Evolutionary conservation across 1,140 invertebrate genomes (phyloP).

Genomic region (Propsilocerus akamusi): DNA sequence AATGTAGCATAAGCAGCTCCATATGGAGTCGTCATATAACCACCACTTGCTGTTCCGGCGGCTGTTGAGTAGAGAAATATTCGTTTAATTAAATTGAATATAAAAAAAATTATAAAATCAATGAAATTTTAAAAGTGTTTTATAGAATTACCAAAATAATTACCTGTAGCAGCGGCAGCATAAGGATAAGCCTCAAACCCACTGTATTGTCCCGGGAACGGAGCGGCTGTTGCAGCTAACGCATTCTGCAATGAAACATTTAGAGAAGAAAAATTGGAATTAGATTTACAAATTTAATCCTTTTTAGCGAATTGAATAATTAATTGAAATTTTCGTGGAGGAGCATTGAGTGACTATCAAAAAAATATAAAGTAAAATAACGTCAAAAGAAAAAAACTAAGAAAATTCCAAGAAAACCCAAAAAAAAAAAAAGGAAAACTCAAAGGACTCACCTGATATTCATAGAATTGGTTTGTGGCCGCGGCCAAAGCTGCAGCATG

Average conservation of each 20-base stretch:
- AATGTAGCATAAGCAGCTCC: conserved; percentile 39
- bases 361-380: not conserved
- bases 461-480: conserved; percentile 52
- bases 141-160: conserved; percentile 2
- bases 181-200: conserved; percentile 52
- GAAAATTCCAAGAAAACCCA: conserved; percentile 1
- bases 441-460: conserved; percentile 33
- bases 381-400: not conserved
- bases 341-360: not conserved
- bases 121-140: not conserved
- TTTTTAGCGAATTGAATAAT: not conserved
- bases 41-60: conserved; percentile 35
- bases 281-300: not conserved
- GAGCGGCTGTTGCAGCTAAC: conserved; percentile 38
- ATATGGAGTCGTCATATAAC: conserved; percentile 46
- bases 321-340: no score
- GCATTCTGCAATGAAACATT: conserved; percentile 7
- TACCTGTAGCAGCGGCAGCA: conserved; percentile 32
- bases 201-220: conserved; percentile 47
- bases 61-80: conserved; percentile 11
- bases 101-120: conserved; percentile 8
- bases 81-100: conserved; percentile 12
- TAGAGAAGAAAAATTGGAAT: not conserved
- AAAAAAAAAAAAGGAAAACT: not conserved
- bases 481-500: conserved; percentile 52